A percentile compares a stretch with the other conserved stretches of the same genome.
Evolutionary conservation across 2,113 vertebrate genomes (phyloP).

Genomic region (Anhinga rufa): DNA sequence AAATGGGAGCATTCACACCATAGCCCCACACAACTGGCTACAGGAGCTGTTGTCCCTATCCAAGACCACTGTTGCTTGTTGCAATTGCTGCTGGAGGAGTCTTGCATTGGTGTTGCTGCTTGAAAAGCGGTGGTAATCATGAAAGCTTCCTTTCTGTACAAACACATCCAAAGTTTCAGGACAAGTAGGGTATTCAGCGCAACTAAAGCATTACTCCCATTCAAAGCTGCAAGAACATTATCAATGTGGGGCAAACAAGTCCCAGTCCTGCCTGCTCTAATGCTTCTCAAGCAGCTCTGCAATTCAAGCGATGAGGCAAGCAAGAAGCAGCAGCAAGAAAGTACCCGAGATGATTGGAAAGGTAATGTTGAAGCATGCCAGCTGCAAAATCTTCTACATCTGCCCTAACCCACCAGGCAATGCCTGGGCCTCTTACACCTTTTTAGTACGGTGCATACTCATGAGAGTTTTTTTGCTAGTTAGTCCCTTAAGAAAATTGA

Average conservation of each 20-base stretch:
- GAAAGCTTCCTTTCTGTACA: background rate
- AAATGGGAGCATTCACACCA: background rate
- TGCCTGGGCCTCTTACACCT: background rate
- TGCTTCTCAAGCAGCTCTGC: background rate
- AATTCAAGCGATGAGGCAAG: background rate
- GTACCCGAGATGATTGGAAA: background rate
- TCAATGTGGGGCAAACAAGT: fast-evolving
- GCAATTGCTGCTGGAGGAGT: background rate
- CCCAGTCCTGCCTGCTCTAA: background rate
- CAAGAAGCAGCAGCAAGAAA: background rate
- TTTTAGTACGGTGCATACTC: background rate
- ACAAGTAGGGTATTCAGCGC: background rate
- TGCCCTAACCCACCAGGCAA: background rate
- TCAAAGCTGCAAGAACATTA: background rate
- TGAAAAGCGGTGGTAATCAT: background rate
- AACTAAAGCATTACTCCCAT: background rate
- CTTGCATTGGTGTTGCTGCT: background rate
- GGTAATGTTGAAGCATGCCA: background rate
- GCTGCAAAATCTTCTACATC: background rate
- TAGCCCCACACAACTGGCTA: background rate
- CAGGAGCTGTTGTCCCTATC: background rate
- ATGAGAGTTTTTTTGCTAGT: background rate
- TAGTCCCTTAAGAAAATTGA: background rate
- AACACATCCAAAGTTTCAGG: background rate
- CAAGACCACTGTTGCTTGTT: background rate